Evolutionary conservation across 2,113 vertebrate genomes (phyloP).

Genomic region (Elaphurus davidianus): DNA sequence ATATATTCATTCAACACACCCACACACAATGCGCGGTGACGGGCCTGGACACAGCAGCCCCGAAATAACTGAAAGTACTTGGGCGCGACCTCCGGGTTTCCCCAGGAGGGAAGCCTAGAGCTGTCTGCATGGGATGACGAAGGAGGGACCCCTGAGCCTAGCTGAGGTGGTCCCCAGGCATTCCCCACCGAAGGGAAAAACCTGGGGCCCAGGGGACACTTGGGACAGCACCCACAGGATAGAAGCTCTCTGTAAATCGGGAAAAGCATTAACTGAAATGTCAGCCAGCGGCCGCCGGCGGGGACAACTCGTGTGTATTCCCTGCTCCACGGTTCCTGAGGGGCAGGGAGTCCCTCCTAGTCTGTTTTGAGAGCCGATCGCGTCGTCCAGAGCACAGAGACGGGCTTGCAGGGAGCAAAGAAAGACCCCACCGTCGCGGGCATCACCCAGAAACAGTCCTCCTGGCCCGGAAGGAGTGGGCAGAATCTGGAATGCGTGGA

Average conservation of each 20-base stretch:
- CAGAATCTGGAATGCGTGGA: background rate
- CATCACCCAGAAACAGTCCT: background rate
- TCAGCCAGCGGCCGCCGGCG: accelerated
- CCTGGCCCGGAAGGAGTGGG: background rate
- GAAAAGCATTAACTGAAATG: background rate
- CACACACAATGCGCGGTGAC: accelerated
- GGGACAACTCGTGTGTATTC: background rate
- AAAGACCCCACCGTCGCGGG: no score
- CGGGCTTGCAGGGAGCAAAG: accelerated
- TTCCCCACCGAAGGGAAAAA: background rate
- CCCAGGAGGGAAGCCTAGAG: no score
- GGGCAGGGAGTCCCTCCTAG: accelerated
- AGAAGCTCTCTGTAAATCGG: background rate
- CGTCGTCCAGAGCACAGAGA: background rate
- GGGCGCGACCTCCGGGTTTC: background rate
- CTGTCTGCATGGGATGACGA: no score
- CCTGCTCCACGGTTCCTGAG: background rate
- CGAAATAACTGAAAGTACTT: background rate
- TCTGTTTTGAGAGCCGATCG: no score
- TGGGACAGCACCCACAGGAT: background rate
- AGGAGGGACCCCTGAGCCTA: background rate
- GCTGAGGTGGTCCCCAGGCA: accelerated
- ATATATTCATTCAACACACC: accelerated
- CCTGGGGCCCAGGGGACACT: background rate
- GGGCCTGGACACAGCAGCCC: accelerated